Evolutionary conservation across 2,888 invertebrate species (phyloP).

Genomic region (Ennomos quercinarius): DNA sequence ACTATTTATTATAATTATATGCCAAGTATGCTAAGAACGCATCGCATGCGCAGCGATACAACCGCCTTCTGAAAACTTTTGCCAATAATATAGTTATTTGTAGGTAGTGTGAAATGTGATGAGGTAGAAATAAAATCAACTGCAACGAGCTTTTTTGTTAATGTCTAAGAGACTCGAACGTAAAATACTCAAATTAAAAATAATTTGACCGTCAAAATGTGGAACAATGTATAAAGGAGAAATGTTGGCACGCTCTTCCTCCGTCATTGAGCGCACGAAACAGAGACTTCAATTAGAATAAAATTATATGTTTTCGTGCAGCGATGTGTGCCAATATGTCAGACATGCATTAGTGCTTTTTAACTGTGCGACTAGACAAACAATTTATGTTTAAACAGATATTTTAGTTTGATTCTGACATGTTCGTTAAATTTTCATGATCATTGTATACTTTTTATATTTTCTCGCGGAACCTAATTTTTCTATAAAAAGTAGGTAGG

Average conservation of each 20-base stretch:
- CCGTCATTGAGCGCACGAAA: conserved; percentile 49
- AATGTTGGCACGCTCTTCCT: conserved; percentile 72
- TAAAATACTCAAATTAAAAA: conserved; percentile 58
- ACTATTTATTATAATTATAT: conserved; percentile 1
- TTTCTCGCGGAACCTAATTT: too few species aligned
- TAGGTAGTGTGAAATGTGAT: conserved; percentile 27
- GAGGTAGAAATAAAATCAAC: conserved; percentile 22
- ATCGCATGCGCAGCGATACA: background rate
- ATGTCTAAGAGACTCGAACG: conserved; percentile 23
- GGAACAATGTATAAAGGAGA: conserved; percentile 74
- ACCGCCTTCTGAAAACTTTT: conserved; percentile 18
- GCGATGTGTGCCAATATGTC: conserved; percentile 49
- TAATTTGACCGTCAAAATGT: conserved; percentile 77
- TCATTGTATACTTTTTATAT: too few species aligned
- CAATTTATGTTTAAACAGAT: too few species aligned
- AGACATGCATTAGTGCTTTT: conserved; percentile 38
- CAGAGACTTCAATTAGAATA: conserved; percentile 57
- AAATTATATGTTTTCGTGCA: conserved; percentile 53
- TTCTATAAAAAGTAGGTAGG: too few species aligned
- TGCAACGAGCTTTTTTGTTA: conserved; percentile 13
- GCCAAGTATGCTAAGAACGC: conserved; percentile 2
- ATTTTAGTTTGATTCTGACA: too few species aligned
- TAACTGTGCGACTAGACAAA: background rate
- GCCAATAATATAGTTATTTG: conserved; percentile 26
- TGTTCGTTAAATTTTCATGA: too few species aligned